Evolutionary conservation across 2,797 vertebrate species (phyloP).

Genomic region (Amblyopsis hoosieri): DNA sequence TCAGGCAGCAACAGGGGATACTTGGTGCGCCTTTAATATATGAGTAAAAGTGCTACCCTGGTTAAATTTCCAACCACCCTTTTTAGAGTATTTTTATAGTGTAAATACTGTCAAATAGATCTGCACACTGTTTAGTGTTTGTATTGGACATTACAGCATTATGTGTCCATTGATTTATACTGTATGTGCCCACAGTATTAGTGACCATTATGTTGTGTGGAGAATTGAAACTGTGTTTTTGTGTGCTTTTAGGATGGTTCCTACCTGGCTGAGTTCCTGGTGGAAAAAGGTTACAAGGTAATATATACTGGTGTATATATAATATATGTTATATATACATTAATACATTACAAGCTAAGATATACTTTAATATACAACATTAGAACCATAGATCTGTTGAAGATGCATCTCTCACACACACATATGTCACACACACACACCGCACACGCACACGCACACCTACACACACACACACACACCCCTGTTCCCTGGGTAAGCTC

Average conservation of each 20-base stretch:
- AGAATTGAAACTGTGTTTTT: slow-evolving; percentile 29
- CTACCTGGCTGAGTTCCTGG: slow-evolving; percentile 97
- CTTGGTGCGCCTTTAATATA: too few species aligned
- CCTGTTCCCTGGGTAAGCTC: background rate
- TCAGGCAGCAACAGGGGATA: too few species aligned
- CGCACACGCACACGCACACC: too few species aligned
- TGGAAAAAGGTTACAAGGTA: slow-evolving; percentile 96
- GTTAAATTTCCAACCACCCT: too few species aligned
- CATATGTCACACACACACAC: background rate
- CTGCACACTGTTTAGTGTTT: too few species aligned
- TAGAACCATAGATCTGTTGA: too few species aligned
- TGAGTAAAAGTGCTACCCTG: too few species aligned
- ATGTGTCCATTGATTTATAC: background rate
- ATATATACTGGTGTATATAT: slow-evolving; percentile 57
- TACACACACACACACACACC: slow-evolving; percentile 52
- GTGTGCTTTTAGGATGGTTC: slow-evolving; percentile 92
- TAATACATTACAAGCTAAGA: too few species aligned
- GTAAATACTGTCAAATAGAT: too few species aligned
- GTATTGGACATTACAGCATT: too few species aligned
- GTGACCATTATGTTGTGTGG: background rate
- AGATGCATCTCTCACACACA: slow-evolving; percentile 30
- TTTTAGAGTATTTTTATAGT: too few species aligned
- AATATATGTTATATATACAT: background rate
- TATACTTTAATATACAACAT: too few species aligned
- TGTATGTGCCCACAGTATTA: background rate